phyloP scores from a whole-genome alignment of 2,113 vertebrate genomes.

The Hydrochoerus hydrochaeris region DNA sequence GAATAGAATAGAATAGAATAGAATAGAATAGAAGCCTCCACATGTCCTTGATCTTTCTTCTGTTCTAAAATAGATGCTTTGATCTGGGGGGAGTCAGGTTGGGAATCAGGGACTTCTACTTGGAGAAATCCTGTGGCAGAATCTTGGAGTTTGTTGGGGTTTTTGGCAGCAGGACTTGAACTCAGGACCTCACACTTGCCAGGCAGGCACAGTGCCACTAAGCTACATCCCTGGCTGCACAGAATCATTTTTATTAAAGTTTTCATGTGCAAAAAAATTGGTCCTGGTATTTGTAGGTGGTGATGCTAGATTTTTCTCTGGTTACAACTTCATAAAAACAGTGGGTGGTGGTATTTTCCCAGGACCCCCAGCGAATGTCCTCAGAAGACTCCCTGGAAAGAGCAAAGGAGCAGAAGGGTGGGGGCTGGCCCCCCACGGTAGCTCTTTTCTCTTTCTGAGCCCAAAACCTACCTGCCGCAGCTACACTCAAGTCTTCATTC shows the following conservation, averaged over 20 bases:
- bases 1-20: background rate
- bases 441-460: slow-evolving; percentile 20
- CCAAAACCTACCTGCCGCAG: slow-evolving; percentile 6
- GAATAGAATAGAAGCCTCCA: background rate
- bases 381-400: slow-evolving; percentile 12
- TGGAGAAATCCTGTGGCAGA: background rate
- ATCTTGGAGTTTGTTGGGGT: background rate
- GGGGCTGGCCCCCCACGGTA: slow-evolving; percentile 16
- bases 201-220: background rate
- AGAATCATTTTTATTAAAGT: background rate
- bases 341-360: background rate
- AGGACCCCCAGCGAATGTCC: background rate
- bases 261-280: background rate
- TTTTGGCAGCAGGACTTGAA: background rate
- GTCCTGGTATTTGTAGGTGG: background rate
- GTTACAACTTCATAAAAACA: background rate
- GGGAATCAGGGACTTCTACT: background rate
- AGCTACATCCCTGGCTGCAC: background rate
- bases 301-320: slow-evolving; percentile 16
- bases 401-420: background rate
- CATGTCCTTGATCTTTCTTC: background rate
- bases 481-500: background rate
- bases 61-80: background rate
- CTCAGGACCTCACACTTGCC: background rate
- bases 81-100: background rate